Evolutionary conservation across 2,888 invertebrate species (phyloP).

Genomic region (Xylota segnis): DNA sequence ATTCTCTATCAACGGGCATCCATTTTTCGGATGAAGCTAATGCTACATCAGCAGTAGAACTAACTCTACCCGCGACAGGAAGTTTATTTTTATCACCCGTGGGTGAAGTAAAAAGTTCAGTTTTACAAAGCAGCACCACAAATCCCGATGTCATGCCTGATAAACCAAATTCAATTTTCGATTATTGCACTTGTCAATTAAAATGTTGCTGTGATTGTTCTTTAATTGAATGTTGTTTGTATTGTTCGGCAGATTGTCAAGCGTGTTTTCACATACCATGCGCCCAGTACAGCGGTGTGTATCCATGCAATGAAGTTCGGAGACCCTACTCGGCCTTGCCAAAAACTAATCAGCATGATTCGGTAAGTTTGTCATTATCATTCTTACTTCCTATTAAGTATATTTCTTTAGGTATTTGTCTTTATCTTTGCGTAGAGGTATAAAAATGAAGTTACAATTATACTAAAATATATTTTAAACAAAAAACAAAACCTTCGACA

Average conservation of each 20-base stretch:
- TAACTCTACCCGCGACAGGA: neutral
- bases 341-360: conserved; percentile 62
- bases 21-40: neutral
- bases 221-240: conserved; percentile 69
- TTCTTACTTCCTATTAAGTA: neutral
- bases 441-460: too few species aligned
- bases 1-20: neutral
- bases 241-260: conserved; percentile 77
- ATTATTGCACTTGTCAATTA: conserved; percentile 68
- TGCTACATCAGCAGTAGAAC: neutral
- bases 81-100: neutral
- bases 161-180: conserved; percentile 32
- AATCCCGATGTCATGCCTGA: conserved; percentile 20
- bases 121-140: conserved; percentile 33
- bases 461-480: too few species aligned
- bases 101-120: neutral
- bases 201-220: conserved; percentile 74
- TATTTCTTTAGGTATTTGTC: neutral
- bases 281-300: conserved; percentile 66
- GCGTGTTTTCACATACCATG: conserved; percentile 77
- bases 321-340: conserved; percentile 50
- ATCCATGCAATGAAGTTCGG: conserved; percentile 67
- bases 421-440: too few species aligned
- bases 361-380: conserved; percentile 58
- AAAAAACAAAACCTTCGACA: too few species aligned